A percentile compares a stretch with the other conserved stretches of the same genome.
These are phyloP conservation scores for Athene cunicularia DNA, from an alignment of 2,113 vertebrate genomes.

Conservation along the genomic window DNA sequence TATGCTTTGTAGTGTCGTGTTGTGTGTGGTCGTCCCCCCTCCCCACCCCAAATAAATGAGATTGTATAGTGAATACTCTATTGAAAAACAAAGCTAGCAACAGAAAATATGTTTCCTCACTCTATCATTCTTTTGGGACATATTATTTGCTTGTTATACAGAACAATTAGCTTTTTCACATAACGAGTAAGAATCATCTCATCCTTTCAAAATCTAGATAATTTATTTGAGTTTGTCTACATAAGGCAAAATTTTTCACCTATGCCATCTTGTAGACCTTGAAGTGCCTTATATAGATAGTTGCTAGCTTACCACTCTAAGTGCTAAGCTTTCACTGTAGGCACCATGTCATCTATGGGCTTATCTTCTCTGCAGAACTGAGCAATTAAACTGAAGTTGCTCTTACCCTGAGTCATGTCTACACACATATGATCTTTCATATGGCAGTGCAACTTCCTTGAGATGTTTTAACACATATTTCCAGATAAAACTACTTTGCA, in stretches of 20 bases:
- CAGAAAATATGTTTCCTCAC: neutral
- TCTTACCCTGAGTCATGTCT: neutral
- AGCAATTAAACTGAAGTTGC: neutral
- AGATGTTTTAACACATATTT: neutral
- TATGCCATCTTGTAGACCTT: neutral
- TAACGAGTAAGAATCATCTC: neutral
- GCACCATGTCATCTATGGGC: neutral
- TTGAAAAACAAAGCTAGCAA: neutral
- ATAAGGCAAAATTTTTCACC: neutral
- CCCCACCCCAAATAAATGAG: neutral
- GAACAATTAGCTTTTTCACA: neutral
- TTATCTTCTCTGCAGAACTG: neutral
- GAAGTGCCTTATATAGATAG: neutral
- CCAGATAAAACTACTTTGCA: neutral
- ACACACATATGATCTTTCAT: neutral
- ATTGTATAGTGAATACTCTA: neutral
- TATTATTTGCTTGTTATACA: neutral
- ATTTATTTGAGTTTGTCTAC: neutral
- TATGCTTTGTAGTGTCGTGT: neutral
- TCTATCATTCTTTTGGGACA: neutral
- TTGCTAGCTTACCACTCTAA: neutral
- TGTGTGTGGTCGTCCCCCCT: accelerated
- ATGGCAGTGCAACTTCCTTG: neutral
- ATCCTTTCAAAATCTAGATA: neutral
- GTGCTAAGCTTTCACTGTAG: neutral